Percentiles rank a stretch among this genome's conserved stretches.
These are phyloP conservation scores for Epinotia nisella DNA, from an alignment of 2,888 invertebrate genomes.

Conservation along the genomic window DNA sequence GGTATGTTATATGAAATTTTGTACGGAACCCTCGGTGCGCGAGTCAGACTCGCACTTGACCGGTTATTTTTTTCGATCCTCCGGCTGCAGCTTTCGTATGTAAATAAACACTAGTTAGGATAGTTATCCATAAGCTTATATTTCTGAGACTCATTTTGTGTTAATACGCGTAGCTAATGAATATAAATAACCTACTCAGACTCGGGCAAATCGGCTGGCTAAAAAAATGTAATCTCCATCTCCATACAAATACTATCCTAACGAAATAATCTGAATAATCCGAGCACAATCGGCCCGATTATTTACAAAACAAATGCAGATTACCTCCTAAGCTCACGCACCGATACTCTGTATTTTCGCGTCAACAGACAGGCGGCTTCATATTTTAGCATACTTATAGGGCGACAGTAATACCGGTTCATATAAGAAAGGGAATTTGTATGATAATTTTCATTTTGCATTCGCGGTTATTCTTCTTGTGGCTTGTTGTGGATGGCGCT, in stretches of 20 bases:
- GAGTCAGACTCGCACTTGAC: no score
- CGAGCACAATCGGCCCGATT: slow-evolving; percentile 56
- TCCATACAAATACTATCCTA: slow-evolving; percentile 45
- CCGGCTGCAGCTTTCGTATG: no score
- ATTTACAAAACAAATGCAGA: slow-evolving; percentile 73
- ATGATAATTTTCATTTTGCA: slow-evolving; percentile 85
- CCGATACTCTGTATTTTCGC: slow-evolving; percentile 51
- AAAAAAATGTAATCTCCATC: slow-evolving; percentile 34
- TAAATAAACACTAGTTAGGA: neutral
- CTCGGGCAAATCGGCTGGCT: neutral
- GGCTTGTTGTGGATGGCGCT: slow-evolving; percentile 79
- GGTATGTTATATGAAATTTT: no score
- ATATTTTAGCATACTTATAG: slow-evolving; percentile 81
- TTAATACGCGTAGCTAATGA: neutral
- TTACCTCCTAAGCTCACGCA: slow-evolving; percentile 64
- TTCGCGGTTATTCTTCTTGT: slow-evolving; percentile 79
- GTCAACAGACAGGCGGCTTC: slow-evolving; percentile 68
- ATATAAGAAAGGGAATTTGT: slow-evolving; percentile 81
- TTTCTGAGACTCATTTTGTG: neutral
- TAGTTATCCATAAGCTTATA: no score
- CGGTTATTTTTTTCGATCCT: no score
- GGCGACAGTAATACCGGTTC: slow-evolving; percentile 75
- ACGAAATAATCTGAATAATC: slow-evolving; percentile 53
- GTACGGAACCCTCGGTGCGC: no score
- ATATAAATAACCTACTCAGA: slow-evolving; percentile 16